These are phyloP conservation scores for Amiota mariae DNA, from an alignment of 2,888 invertebrate species.

Conservation along the genomic window DNA sequence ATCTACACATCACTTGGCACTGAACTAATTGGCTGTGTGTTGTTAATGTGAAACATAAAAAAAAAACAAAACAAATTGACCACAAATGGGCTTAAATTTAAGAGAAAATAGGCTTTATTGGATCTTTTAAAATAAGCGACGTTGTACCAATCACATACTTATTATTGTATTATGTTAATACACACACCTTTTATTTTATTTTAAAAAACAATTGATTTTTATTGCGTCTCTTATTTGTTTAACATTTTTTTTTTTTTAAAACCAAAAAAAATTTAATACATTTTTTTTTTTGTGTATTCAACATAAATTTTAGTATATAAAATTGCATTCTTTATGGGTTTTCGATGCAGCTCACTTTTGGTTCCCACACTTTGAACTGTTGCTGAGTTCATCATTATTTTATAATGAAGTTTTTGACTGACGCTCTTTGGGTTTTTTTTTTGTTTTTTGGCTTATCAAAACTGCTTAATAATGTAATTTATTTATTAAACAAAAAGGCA, in stretches of 20 bases:
- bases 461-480: constrained; percentile 33
- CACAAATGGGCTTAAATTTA: constrained; percentile 30
- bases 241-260: constrained; percentile 6
- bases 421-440: too few species aligned
- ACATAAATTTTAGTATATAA: constrained; percentile 5
- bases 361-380: constrained; percentile 59
- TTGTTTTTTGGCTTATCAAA: not conserved
- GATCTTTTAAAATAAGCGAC: not conserved
- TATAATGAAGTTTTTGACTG: not conserved
- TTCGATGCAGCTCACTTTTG: constrained; percentile 35
- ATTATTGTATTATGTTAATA: not conserved
- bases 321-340: constrained; percentile 14
- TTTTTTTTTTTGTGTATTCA: constrained; percentile 14
- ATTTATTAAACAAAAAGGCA: not conserved
- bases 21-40: constrained; percentile 51
- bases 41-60: constrained; percentile 38
- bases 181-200: not conserved
- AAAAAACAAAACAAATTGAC: constrained; percentile 45
- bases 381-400: constrained; percentile 41
- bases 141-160: not conserved
- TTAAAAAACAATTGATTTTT: too few species aligned
- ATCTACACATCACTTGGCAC: too few species aligned
- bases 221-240: constrained; percentile 23
- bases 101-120: not conserved
- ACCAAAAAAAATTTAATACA: not conserved